A percentile compares a stretch with the other conserved stretches of the same genome.
These are phyloP conservation scores for Aurelia aurita DNA, from an alignment of 30 jellyfish, hydroid and myxozoan genomes.

Conservation along the genomic window DNA sequence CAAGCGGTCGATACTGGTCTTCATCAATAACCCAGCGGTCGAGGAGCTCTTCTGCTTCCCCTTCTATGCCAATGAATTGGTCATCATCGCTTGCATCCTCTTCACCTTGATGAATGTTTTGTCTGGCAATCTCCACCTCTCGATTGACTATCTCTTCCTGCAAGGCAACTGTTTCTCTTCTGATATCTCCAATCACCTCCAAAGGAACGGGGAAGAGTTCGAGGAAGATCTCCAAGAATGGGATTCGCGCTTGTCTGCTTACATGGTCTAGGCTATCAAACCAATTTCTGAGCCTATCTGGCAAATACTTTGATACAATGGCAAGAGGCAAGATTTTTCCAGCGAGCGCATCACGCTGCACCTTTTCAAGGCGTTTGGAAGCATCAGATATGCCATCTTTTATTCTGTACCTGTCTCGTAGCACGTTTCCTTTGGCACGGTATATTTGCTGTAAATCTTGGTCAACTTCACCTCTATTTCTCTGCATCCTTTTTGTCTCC, in stretches of 20 bases:
- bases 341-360: neutral
- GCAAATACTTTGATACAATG: neutral
- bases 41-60: slow-evolving; percentile 80
- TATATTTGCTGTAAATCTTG: neutral
- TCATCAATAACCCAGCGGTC: slow-evolving; percentile 85
- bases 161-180: neutral
- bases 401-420: slow-evolving; percentile 4
- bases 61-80: slow-evolving; percentile 58
- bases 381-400: neutral
- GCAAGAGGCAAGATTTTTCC: slow-evolving; percentile 12
- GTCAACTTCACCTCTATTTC: neutral
- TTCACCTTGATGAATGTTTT: neutral
- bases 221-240: slow-evolving; percentile 40
- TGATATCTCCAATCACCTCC: neutral
- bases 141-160: neutral
- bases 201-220: slow-evolving; percentile 24
- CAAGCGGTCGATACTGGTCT: slow-evolving; percentile 16
- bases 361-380: neutral
- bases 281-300: neutral
- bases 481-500: neutral
- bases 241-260: neutral
- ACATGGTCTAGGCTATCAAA: neutral
- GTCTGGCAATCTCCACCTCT: neutral
- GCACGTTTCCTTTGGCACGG: slow-evolving; percentile 2
- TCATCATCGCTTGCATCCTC: neutral